Conservation (phyloP, 2,113 vertebrate genomes). For the Micronisus gabar region DNA sequence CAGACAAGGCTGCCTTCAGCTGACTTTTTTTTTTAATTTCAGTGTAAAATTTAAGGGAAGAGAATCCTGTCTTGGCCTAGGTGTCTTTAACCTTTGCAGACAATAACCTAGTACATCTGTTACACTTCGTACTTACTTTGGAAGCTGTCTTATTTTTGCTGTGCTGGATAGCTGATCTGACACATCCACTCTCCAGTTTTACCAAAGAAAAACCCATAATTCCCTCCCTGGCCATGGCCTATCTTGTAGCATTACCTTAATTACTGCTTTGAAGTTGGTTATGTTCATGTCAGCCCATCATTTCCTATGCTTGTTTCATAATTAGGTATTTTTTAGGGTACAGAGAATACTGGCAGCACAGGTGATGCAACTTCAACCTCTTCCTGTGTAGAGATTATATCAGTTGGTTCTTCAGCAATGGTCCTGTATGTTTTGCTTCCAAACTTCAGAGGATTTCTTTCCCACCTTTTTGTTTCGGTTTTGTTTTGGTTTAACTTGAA, state of each 20-base stretch:
- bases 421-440: background rate
- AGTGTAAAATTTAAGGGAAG: background rate
- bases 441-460: background rate
- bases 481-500: background rate
- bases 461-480: background rate
- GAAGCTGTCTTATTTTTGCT: background rate
- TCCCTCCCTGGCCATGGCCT: background rate
- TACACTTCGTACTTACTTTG: background rate
- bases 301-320: background rate
- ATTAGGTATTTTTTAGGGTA: background rate
- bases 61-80: background rate
- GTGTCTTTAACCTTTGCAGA: background rate
- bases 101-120: background rate
- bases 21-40: background rate
- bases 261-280: background rate
- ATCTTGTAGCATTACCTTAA: background rate
- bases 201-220: background rate
- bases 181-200: background rate
- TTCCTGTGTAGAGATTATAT: background rate
- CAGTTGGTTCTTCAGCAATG: background rate
- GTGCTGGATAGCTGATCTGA: background rate
- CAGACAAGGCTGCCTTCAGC: background rate
- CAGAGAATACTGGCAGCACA: background rate
- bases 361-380: background rate
- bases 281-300: background rate